These are phyloP conservation scores for Platichthys flesus DNA, from an alignment of 2,113 vertebrate genomes.

Conservation along the genomic window DNA sequence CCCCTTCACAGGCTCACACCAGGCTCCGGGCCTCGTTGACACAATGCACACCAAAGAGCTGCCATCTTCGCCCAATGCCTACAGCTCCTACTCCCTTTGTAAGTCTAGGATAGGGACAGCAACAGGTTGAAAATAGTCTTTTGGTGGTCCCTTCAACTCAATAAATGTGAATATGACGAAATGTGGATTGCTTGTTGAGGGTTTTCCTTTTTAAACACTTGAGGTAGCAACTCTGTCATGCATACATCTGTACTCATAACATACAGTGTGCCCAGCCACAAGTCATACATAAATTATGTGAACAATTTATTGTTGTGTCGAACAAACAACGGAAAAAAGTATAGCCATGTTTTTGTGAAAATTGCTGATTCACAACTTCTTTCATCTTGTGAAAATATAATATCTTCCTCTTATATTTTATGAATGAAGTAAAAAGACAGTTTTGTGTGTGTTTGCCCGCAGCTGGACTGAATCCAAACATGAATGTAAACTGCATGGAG, in stretches of 20 bases:
- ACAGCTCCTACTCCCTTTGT: slow-evolving; percentile 94
- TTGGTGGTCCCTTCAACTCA: not conserved
- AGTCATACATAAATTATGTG: no score
- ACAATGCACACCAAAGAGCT: slow-evolving; percentile 98
- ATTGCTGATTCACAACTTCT: no score
- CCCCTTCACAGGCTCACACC: slow-evolving; percentile 90
- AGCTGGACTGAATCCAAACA: slow-evolving; percentile 96
- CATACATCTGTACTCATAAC: no score
- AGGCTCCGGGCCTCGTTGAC: slow-evolving; percentile 91
- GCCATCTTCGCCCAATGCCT: slow-evolving; percentile 93
- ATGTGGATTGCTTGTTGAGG: not conserved
- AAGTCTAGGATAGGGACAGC: slow-evolving; percentile 58
- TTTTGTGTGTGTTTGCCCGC: slow-evolving; percentile 21
- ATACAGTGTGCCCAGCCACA: no score
- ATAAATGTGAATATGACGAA: not conserved
- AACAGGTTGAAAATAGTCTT: not conserved
- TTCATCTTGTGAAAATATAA: not conserved
- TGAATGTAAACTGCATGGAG: slow-evolving; percentile 98
- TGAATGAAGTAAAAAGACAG: not conserved
- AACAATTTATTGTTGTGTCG: no score
- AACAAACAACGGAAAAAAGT: not conserved
- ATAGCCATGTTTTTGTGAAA: no score
- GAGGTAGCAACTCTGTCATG: no score
- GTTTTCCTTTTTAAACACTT: not conserved
- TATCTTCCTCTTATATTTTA: not conserved